Evolutionary conservation across 2,113 vertebrate genomes (phyloP).

Genomic region (Riparia riparia): DNA sequence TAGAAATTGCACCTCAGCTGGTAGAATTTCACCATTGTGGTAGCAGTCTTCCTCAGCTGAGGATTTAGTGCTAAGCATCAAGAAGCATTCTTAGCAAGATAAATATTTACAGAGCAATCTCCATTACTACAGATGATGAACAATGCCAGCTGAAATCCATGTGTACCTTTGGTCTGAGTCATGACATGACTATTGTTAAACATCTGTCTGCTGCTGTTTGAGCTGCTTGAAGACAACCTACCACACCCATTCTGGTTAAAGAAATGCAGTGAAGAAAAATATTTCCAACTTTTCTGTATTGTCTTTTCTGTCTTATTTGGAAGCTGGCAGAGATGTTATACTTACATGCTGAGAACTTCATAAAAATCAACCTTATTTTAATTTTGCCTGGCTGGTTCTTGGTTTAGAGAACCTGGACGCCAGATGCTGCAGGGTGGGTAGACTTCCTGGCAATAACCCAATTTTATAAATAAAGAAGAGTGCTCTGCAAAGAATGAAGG

Average conservation of each 20-base stretch:
- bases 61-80: neutral
- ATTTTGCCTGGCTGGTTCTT: conserved; percentile 5
- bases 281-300: conserved; percentile 14
- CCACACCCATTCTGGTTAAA: neutral
- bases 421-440: conserved; percentile 27
- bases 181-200: neutral
- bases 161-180: neutral
- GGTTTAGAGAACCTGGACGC: conserved; percentile 53
- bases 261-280: neutral
- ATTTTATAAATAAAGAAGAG: conserved; percentile 38
- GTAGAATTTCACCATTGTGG: neutral
- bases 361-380: conserved; percentile 53
- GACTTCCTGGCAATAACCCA: conserved; percentile 39
- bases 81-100: neutral
- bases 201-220: neutral
- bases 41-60: neutral
- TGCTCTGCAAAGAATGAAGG: conserved; percentile 46
- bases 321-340: conserved; percentile 13
- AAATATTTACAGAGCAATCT: conserved; percentile 21
- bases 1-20: neutral
- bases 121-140: neutral
- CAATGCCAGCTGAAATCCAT: neutral
- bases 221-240: neutral
- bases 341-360: conserved; percentile 34
- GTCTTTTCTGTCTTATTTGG: conserved; percentile 36